These are phyloP conservation scores for Chelonoidis abingdonii DNA, from an alignment of 2,113 vertebrate species.

Conservation along the genomic window DNA sequence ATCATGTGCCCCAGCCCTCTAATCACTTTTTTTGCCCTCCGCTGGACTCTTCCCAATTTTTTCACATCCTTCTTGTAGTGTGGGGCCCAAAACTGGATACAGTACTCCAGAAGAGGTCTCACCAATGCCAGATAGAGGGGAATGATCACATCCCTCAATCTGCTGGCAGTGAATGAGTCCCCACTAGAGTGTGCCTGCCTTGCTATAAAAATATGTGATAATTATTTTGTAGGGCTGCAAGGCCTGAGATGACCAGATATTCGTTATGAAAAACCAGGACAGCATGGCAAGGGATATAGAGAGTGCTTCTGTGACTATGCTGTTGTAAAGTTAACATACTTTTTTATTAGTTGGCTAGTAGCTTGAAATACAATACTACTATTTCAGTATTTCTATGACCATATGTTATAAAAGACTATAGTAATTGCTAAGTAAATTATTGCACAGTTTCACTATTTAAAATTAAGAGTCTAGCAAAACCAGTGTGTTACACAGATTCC, in stretches of 20 bases:
- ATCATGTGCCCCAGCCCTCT: no score
- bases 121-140: no score
- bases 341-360: background rate
- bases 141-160: no score
- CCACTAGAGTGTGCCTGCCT: background rate
- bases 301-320: background rate
- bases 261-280: background rate
- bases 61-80: no score
- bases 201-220: background rate
- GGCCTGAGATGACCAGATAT: background rate
- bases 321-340: background rate
- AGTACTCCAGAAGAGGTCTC: no score
- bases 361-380: slow-evolving; percentile 15
- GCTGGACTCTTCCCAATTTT: no score
- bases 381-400: slow-evolving; percentile 12
- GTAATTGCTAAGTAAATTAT: slow-evolving; percentile 41
- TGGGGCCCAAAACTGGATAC: no score
- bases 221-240: background rate
- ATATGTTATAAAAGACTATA: slow-evolving; percentile 2
- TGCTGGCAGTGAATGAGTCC: background rate
- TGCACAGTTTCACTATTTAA: slow-evolving; percentile 9
- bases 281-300: background rate
- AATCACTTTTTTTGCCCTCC: no score
- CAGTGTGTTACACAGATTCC: background rate
- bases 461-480: slow-evolving; percentile 9